Evolutionary conservation across 2,888 invertebrate genomes (phyloP).

Genomic region (Patella caerulea): DNA sequence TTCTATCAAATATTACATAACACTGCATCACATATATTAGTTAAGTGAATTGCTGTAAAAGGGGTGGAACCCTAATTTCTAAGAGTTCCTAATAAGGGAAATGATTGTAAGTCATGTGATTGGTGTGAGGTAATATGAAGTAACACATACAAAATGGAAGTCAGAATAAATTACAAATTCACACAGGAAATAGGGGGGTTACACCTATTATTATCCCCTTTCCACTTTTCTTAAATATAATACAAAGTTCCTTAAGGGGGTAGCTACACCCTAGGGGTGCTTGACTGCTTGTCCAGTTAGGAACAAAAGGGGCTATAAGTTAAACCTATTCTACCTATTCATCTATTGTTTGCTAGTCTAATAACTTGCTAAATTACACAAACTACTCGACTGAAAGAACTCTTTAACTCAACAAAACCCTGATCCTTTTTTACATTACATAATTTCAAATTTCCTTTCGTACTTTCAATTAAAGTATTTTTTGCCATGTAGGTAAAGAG

Average conservation of each 20-base stretch:
- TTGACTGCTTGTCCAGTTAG: neutral
- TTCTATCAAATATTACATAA: too few species aligned
- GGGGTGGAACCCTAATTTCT: too few species aligned
- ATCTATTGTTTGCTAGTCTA: neutral
- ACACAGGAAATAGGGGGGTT: constrained; percentile 5
- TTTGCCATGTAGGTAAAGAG: neutral
- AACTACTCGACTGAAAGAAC: neutral
- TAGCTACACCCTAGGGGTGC: neutral
- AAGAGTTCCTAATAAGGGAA: too few species aligned
- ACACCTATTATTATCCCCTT: constrained; percentile 1
- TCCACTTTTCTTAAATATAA: neutral
- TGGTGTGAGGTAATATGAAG: neutral
- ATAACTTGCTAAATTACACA: neutral
- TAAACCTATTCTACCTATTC: constrained; percentile 1
- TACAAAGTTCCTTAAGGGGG: neutral
- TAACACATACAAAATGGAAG: neutral
- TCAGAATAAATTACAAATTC: neutral
- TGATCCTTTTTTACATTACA: neutral
- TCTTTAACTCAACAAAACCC: neutral
- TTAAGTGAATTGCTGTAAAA: too few species aligned
- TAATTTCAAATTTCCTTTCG: neutral
- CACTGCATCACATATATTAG: too few species aligned
- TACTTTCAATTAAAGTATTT: constrained; percentile 2
- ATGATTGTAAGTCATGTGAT: neutral
- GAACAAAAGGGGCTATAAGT: neutral